These are phyloP conservation scores for Panthera uncia DNA, from an alignment of 2,113 vertebrate species.

Conservation along the genomic window DNA sequence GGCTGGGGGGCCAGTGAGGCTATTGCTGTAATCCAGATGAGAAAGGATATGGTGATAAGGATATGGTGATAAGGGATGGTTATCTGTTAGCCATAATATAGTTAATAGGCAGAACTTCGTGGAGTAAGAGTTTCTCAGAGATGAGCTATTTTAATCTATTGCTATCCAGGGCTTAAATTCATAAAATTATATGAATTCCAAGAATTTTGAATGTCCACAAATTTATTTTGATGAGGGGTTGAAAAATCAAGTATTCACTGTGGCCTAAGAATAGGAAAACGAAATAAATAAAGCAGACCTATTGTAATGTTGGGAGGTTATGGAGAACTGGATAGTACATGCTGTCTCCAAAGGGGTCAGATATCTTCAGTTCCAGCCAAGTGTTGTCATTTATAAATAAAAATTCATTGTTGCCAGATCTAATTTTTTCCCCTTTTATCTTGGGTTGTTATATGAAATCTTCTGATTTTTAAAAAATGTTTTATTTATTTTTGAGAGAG, in stretches of 20 bases:
- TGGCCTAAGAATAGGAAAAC: background rate
- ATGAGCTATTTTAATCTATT: constrained; percentile 2
- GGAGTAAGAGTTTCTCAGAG: background rate
- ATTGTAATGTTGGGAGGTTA: background rate
- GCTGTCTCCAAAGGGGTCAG: background rate
- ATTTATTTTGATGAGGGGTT: background rate
- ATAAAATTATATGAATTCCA: background rate
- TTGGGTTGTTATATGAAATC: background rate
- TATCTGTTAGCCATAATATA: background rate
- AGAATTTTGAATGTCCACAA: background rate
- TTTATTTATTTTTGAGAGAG: too few species aligned
- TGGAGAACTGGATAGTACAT: background rate
- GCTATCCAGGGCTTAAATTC: background rate
- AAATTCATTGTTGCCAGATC: background rate
- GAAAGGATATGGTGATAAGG: background rate
- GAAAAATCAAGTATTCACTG: background rate
- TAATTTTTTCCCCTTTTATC: background rate
- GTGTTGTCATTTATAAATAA: background rate
- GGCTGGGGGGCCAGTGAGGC: background rate
- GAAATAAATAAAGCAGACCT: background rate
- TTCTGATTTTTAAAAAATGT: background rate
- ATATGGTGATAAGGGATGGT: background rate
- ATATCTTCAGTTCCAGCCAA: background rate
- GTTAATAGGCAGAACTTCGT: background rate
- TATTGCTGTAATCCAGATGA: background rate